Percentiles rank a stretch among this genome's conserved stretches.
Evolutionary conservation across 2,113 vertebrate species (phyloP).

Genomic region (Chrysochloris asiatica): DNA sequence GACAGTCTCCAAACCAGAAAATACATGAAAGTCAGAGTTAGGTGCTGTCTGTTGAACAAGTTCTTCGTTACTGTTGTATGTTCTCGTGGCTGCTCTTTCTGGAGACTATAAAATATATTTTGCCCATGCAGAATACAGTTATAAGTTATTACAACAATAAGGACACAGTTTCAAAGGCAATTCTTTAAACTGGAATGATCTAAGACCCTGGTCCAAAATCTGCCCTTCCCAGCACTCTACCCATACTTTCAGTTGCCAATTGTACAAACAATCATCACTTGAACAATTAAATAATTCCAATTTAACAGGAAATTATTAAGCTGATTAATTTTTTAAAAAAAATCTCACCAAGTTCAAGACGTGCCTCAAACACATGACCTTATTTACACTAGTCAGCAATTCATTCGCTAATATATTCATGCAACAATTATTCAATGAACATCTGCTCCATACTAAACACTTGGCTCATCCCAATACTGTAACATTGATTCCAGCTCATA

Average conservation of each 20-base stretch:
- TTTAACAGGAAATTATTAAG: constrained; percentile 11
- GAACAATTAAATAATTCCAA: background rate
- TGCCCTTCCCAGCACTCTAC: background rate
- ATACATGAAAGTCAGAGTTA: background rate
- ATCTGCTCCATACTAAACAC: background rate
- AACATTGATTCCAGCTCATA: too few relatives aligned
- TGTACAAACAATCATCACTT: background rate
- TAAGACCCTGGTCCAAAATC: background rate
- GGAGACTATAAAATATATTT: background rate
- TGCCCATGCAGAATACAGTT: background rate
- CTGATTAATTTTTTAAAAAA: background rate
- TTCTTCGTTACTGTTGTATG: background rate
- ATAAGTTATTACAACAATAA: background rate
- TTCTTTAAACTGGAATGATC: background rate
- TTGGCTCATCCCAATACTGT: background rate
- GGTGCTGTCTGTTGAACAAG: background rate
- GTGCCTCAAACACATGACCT: background rate
- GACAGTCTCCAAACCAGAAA: background rate
- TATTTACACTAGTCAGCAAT: background rate
- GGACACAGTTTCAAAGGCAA: background rate
- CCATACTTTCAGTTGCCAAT: background rate
- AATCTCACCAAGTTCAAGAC: background rate
- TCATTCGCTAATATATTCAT: background rate
- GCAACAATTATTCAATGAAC: background rate
- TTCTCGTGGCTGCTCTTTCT: background rate